Conservation (phyloP, 2,888 invertebrate species). For the Sesia bembeciformis region DNA sequence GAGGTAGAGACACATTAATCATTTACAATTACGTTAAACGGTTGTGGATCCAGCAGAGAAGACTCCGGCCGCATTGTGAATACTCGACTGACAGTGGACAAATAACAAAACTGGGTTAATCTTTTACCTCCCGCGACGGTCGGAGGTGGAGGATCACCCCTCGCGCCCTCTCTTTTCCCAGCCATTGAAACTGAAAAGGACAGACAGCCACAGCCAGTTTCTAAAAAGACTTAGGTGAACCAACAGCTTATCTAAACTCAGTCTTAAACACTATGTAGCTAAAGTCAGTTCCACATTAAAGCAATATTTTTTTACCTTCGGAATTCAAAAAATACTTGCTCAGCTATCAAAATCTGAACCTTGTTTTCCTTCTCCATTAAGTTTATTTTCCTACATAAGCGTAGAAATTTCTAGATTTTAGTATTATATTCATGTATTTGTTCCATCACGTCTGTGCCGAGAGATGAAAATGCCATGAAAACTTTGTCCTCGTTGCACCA, state of each 20-base stretch:
- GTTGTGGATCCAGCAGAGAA: slow-evolving; percentile 56
- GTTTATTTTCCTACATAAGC: slow-evolving; percentile 35
- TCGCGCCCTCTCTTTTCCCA: slow-evolving; percentile 39
- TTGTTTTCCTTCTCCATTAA: slow-evolving; percentile 33
- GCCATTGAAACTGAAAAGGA: slow-evolving; percentile 51
- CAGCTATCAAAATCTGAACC: slow-evolving; percentile 45
- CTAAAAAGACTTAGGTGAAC: slow-evolving; percentile 34
- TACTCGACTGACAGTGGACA: slow-evolving; percentile 74
- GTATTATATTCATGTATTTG: slow-evolving; percentile 70
- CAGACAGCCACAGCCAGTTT: slow-evolving; percentile 23
- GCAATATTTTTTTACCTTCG: slow-evolving; percentile 48
- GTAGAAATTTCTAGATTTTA: slow-evolving; percentile 51
- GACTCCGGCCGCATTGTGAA: slow-evolving; percentile 69
- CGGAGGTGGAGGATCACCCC: slow-evolving; percentile 61
- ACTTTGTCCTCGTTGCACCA: slow-evolving; percentile 47
- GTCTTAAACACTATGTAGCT: slow-evolving; percentile 24
- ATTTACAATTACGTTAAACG: slow-evolving; percentile 72
- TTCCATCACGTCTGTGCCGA: slow-evolving; percentile 63
- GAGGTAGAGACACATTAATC: slow-evolving; percentile 47
- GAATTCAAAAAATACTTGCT: slow-evolving; percentile 59
- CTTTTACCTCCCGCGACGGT: slow-evolving; percentile 64
- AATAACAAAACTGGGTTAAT: slow-evolving; percentile 75
- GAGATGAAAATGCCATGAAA: slow-evolving; percentile 69
- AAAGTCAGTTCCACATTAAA: slow-evolving; percentile 32
- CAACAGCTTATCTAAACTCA: slow-evolving; percentile 4